Conservation (phyloP, 2,797 vertebrate genomes). For the Eurystomus glaucurus region DNA sequence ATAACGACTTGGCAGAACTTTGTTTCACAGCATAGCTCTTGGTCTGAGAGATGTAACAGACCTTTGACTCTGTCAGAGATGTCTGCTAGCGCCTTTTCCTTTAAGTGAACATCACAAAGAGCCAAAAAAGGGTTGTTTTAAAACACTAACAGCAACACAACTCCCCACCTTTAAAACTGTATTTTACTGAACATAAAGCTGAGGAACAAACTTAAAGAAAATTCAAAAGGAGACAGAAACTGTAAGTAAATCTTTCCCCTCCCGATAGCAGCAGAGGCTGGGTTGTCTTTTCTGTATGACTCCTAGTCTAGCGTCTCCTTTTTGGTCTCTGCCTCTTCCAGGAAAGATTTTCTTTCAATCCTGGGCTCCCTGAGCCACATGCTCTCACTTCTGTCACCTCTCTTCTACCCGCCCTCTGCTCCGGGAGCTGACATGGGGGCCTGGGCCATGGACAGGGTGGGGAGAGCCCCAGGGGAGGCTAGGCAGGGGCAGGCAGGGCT, state of each 20-base stretch:
- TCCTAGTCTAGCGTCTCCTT: background rate
- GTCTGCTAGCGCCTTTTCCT: background rate
- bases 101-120: background rate
- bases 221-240: background rate
- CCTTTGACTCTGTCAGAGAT: background rate
- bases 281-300: background rate
- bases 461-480: too few species aligned
- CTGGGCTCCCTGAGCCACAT: background rate
- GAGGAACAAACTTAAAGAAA: background rate
- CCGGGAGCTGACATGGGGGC: background rate
- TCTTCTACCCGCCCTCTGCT: background rate
- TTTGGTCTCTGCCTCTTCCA: background rate
- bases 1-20: background rate
- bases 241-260: background rate
- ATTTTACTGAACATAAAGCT: background rate
- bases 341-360: background rate
- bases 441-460: fast-evolving
- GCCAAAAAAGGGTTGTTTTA: background rate
- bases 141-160: background rate
- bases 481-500: background rate
- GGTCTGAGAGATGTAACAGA: background rate
- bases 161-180: background rate
- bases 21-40: background rate
- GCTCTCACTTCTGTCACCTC: background rate
- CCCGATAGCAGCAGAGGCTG: fast-evolving